phyloP scores from a whole-genome alignment of 2,113 vertebrate species.

The Eudyptes chrysolophus region DNA sequence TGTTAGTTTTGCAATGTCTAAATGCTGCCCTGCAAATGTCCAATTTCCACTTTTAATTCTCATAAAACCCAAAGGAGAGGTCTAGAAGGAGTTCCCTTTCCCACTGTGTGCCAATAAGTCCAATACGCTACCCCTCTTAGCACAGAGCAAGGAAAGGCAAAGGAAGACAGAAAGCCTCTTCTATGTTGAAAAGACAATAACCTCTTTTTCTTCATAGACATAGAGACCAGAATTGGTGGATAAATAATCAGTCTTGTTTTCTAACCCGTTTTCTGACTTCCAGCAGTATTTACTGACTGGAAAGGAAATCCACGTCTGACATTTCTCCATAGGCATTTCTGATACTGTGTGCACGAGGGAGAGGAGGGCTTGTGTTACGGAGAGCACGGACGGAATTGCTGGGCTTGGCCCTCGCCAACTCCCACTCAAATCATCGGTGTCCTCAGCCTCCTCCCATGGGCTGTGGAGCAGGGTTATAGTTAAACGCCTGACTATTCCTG shows the following conservation, averaged over 20 bases:
- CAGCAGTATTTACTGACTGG: neutral
- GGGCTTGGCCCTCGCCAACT: neutral
- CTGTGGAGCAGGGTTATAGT: neutral
- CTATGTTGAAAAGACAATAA: neutral
- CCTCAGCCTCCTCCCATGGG: neutral
- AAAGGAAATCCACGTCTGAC: neutral
- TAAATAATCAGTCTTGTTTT: neutral
- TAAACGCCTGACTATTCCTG: neutral
- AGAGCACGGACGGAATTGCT: accelerated
- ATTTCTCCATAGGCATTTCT: neutral
- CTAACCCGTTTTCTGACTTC: neutral
- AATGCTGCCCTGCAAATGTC: neutral
- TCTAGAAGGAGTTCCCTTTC: neutral
- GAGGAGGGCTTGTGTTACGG: accelerated
- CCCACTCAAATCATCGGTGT: neutral
- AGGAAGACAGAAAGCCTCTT: neutral
- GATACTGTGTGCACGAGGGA: neutral
- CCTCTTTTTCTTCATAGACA: neutral
- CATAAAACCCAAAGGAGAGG: neutral
- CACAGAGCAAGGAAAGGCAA: neutral
- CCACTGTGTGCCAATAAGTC: neutral
- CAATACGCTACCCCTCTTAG: neutral
- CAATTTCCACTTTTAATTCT: neutral
- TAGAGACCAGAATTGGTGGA: neutral
- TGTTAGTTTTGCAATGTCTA: neutral